Evolutionary conservation across 2,797 vertebrate genomes (phyloP), one percentile per base, ranked within the genome.

Genomic region (Periparus ater): DNA sequence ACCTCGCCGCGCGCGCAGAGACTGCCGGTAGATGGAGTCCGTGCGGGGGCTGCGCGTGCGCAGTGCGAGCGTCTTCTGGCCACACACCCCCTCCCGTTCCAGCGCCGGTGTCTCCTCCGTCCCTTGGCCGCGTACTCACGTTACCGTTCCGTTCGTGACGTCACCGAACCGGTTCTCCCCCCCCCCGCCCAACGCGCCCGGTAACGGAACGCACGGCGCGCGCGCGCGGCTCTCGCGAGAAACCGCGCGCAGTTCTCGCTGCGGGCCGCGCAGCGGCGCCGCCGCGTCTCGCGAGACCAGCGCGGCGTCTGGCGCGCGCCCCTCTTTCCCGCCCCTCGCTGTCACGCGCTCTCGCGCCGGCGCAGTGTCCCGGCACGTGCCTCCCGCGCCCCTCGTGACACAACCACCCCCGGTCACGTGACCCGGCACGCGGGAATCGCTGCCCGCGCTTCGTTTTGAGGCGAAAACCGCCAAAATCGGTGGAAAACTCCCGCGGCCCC

Each of bases 401-500:
- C 38, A 12, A 38, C 38, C 38, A 11, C 6, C 6, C 38, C 27
- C 29, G 8, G 17, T n/a, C 45, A 42, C 57, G 47, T 51, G 73
- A 51, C 36, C 17, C 9, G 2, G 21, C 5, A 20, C 54, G 40
- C 13, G 19, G 32, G 6, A 11, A 45, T 42, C 32, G 9, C 12
- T 3, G 23, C 42, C 30, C 40, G 32, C 27, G 17, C 73, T 27
- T 22, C 5, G 13, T 14, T 44, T 25, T 38, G 51, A 29, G n/a
- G 45, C 12, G 15, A 57, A 60, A 40, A 9, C 0, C 9, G 14
- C 21, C 8, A 0, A 12, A 55, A 61, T 54, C 34, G 42, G 54
- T 6, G 2, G 4, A 70, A 42, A 20, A 6, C 2, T 0, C 20
- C 5, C 4, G 0, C 6, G 14, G 9, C 13, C 8, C 14, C 10